Evolutionary conservation across 1,140 invertebrate genomes (phyloP).

Genomic region (Scaptodrosophila lebanonensis): DNA sequence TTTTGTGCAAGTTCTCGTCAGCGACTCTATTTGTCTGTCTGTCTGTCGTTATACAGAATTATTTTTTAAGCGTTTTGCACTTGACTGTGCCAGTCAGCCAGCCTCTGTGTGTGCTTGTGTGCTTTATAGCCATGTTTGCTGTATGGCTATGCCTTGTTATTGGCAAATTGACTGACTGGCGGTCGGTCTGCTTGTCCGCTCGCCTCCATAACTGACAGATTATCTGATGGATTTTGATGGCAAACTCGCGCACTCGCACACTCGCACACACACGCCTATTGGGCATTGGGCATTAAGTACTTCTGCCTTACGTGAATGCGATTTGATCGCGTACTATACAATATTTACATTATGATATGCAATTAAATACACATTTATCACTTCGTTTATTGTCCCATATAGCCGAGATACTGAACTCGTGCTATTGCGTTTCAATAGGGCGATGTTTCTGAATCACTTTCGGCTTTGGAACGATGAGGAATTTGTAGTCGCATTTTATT

Average conservation of each 20-base stretch:
- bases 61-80: slow-evolving; percentile 58
- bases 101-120: neutral
- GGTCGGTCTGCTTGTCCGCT: slow-evolving; percentile 14
- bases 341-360: slow-evolving; percentile 2
- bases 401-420: too few species aligned
- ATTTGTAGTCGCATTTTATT: too few species aligned
- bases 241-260: too few species aligned
- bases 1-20: slow-evolving; percentile 29
- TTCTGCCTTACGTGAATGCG: slow-evolving; percentile 28
- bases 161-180: too few species aligned
- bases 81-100: slow-evolving; percentile 40
- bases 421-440: too few species aligned
- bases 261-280: too few species aligned
- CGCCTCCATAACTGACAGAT: slow-evolving; percentile 17
- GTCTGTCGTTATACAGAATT: slow-evolving; percentile 44
- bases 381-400: too few species aligned
- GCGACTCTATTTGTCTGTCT: too few species aligned
- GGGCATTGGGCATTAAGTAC: slow-evolving; percentile 22
- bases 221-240: neutral
- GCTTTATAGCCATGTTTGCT: slow-evolving; percentile 41
- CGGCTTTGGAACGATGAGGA: too few species aligned
- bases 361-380: too few species aligned
- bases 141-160: slow-evolving; percentile 28
- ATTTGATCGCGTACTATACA: slow-evolving; percentile 20
- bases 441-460: too few species aligned